Percentiles rank a stretch among this genome's conserved stretches.
phyloP scores from a whole-genome alignment of 2,888 invertebrate species.

The Aphelenchoides bicaudatus region DNA sequence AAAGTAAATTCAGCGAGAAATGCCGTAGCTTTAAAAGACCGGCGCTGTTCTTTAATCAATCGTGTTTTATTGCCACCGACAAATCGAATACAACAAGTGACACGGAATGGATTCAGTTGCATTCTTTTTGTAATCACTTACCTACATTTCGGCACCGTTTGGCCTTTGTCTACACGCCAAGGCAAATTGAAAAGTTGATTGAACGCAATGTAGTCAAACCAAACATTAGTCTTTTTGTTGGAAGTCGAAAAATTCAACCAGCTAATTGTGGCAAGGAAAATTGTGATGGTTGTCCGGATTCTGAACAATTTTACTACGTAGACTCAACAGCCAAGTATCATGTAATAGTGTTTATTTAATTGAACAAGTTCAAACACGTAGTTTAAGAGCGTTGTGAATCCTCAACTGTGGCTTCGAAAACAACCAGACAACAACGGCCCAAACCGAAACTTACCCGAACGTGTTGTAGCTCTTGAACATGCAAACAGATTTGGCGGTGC shows the following conservation, averaged over 20 bases:
- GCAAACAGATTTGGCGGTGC: constrained; percentile 14
- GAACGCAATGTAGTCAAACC: background rate
- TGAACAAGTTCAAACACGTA: background rate
- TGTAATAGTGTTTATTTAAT: background rate
- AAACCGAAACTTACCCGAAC: constrained; percentile 11
- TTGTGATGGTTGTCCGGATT: background rate
- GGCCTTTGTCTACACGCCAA: constrained; percentile 22
- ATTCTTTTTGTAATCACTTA: constrained; percentile 16
- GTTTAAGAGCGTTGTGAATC: constrained; percentile 14
- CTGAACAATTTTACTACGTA: constrained; percentile 1
- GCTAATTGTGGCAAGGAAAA: background rate
- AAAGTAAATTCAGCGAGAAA: background rate
- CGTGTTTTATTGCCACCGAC: constrained; percentile 11
- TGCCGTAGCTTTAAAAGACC: background rate
- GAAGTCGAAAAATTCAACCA: background rate
- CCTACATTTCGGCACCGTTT: constrained; percentile 8
- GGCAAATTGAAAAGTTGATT: constrained; percentile 21
- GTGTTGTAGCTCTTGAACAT: constrained; percentile 24
- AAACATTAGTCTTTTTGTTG: constrained; percentile 5
- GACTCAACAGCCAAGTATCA: background rate
- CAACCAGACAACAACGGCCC: constrained; percentile 21
- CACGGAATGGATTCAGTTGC: constrained; percentile 14
- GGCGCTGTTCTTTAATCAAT: constrained; percentile 3
- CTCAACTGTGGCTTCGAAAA: constrained; percentile 16
- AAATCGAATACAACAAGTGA: background rate